Evolutionary conservation across 1,140 invertebrate genomes (phyloP), one percentile per base, ranked within the genome.

Genomic region (Procambarus virginalis): DNA sequence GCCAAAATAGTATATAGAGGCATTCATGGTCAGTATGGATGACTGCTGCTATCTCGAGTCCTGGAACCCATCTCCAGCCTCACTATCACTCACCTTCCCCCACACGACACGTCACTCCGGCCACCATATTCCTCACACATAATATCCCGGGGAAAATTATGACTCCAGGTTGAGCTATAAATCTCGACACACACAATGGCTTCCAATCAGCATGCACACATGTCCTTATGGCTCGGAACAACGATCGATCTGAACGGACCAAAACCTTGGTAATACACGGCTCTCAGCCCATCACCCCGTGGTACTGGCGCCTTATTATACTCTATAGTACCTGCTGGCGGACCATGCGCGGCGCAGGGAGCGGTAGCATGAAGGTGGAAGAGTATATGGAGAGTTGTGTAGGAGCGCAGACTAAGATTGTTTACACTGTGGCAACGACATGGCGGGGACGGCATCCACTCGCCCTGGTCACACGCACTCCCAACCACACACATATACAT

Each of bases 371-470:
- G 60, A 14, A 64, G 60, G 60, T 17, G 9, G 9, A 64, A 14
- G 10, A 14, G 60, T 64, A 64, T 14, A 64, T 17, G 17, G 9
- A 14, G 60, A 17, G 9, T 5, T 55, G 51, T 17, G 60, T 64
- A 17, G 3, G 3, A 9, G 14, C n/a, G 10, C 20, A 55, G 78
- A 51, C 78, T 79, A 79, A 20, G 78, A 58, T 79, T 79, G 78
- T 79, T 79, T 79, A 79, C 78, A 79, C 49, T 79, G 49, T 55
- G 49, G 6, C 78, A 79, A 49, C 78, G 78, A 55, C 78, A 79
- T 79, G 78, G 78, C 78, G 78, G 48, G 78, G 78, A 64, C 3
- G 51, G 17, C 45, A 78, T 45, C 20, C 49, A n/a, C 78, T 45
- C 20, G 78, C 2, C 34, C 55, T n/a, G 22, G 78, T 10, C 10